Conservation (phyloP, 1,140 invertebrate genomes). For the Pygmarrhopalites habei region DNA sequence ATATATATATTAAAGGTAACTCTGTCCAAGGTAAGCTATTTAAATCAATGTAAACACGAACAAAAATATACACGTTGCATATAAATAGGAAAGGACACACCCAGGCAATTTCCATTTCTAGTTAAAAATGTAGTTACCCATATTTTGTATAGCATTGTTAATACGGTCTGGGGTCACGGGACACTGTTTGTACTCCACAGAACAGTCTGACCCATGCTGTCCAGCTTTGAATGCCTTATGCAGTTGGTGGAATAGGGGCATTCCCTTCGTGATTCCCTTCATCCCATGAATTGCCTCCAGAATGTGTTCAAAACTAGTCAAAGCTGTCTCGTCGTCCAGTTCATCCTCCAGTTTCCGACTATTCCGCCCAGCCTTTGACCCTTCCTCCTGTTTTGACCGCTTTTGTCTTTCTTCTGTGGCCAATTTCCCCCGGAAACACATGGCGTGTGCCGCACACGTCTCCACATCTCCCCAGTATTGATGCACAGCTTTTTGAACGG, state of each 20-base stretch:
- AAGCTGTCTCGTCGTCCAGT: background rate
- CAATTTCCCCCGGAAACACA: constrained; percentile 10
- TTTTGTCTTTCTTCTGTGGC: background rate
- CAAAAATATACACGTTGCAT: no score
- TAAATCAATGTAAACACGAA: no score
- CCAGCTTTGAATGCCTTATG: constrained; percentile 17
- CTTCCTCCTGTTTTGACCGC: background rate
- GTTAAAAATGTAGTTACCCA: constrained; percentile 18
- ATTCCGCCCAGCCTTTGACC: background rate
- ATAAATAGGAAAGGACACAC: no score
- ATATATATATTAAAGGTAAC: no score
- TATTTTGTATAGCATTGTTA: background rate
- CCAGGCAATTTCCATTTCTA: no score
- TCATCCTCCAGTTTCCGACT: background rate
- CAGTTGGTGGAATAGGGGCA: constrained; percentile 12
- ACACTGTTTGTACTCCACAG: constrained; percentile 8
- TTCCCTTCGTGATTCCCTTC: constrained; percentile 2
- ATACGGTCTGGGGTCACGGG: background rate
- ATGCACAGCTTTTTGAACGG: constrained; percentile 1
- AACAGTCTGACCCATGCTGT: constrained; percentile 7
- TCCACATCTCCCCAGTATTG: constrained; percentile 6
- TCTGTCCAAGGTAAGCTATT: no score
- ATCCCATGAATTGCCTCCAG: constrained; percentile 21
- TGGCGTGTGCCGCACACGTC: constrained; percentile 9
- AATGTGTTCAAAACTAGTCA: constrained; percentile 24